Evolutionary conservation across 2,797 vertebrate genomes (phyloP), one percentile per base, ranked within the genome.

Genomic region (Microtus obscurus): DNA sequence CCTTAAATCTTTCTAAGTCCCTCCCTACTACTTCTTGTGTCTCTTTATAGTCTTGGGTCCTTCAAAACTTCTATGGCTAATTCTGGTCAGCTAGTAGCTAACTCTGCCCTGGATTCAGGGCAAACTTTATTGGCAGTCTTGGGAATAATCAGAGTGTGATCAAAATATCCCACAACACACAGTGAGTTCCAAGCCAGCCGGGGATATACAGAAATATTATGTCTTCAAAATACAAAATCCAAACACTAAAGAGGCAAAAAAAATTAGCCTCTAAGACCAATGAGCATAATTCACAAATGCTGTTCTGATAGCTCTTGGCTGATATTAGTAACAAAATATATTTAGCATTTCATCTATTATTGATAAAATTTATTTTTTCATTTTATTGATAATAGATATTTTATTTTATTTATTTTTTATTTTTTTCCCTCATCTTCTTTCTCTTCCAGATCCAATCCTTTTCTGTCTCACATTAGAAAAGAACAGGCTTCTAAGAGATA

Each of bases 231-330:
- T 25, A n/a, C 34, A 37, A 86, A 86, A 71, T 23, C 4, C 7
- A 27, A 27, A 29, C n/a, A 85, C 43, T 12, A 43, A 76, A 23
- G 37, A 76, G 53, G 40, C 2, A 37, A 77, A 77, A 77, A 76
- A 88, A 61, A 89, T 43, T 97, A 69, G 1, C 34, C 92, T 51
- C 69, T 77, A 91, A 96, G 92, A 96, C 85, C 96, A 97, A 94
- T 77, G 87, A 74, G 65, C 51, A 43, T 98, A 98, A 96, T 97
- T 98, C 6, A 27, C 43, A 37, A 51, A 53, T 81, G 34, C 31
- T 19, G 90, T 90, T 92, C 61, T 93, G 34, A 23, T 95, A 92
- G 23, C 34, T 93, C n/a, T 87, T 85, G 85, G 51, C 67, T 92
- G 89, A 79, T 94, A 77, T 61, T 81, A 80, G 27, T 63, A 59